Evolutionary conservation across 2,888 invertebrate genomes (phyloP), one percentile per base, ranked within the genome.

Genomic region (Dromius quadrimaculatus): DNA sequence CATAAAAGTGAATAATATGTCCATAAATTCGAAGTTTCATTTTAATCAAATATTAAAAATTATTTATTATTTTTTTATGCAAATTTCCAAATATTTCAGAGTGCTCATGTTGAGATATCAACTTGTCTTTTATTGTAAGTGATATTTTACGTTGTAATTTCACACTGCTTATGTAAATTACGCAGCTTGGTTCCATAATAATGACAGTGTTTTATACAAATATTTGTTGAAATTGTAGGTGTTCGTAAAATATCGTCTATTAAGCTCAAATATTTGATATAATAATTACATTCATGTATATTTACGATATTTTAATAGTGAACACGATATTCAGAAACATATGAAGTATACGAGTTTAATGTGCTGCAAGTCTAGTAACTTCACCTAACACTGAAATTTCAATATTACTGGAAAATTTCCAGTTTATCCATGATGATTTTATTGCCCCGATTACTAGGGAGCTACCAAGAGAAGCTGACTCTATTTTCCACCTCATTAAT

Each of bases 401-500:
- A n/a, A n/a, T n/a, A n/a, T n/a, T n/a, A n/a, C n/a, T n/a, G n/a
- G n/a, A n/a, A n/a, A n/a, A n/a, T n/a, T n/a, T n/a, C n/a, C n/a
- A n/a, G n/a, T n/a, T n/a, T n/a, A n/a, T n/a, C n/a, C n/a, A n/a
- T n/a, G n/a, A n/a, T n/a, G n/a, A n/a, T n/a, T n/a, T n/a, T n/a
- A n/a, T n/a, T n/a, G n/a, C n/a, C 45, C 8, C 2, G 15, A 13
- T 15, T 9, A 1, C 2, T 45, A 8, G 15, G 17, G 23, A 28
- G 57, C 15, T 32, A 23, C 28, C 34, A 57, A 32, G 34, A 28
- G 13, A 38, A 23, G 23, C 20, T 34, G 41, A n/a, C 36, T 43
- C 41, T 28, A 66, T 66, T 66, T 66, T 66, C 66, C 57, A 66
- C 57, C 41, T 57, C 66, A 66, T 66, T 66, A 66, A 8, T 57